These are phyloP conservation scores for Struthio camelus DNA, from an alignment of 2,113 vertebrate genomes.

Conservation along the genomic window DNA sequence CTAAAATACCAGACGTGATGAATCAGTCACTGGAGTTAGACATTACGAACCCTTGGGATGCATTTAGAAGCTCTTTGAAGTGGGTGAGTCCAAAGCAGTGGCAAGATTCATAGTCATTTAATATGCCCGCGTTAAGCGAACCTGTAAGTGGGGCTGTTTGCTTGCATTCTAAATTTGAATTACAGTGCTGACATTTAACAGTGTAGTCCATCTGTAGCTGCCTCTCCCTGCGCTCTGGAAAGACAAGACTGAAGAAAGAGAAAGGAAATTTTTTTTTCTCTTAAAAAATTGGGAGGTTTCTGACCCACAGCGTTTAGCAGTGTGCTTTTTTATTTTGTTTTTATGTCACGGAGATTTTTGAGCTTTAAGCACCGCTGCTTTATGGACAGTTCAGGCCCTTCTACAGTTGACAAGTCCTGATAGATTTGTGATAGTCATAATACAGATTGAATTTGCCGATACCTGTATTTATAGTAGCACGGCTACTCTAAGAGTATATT, in stretches of 20 bases:
- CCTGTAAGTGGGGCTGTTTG: background rate
- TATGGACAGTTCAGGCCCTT: conserved; percentile 1
- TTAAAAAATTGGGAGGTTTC: background rate
- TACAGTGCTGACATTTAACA: conserved; percentile 37
- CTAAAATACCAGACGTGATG: background rate
- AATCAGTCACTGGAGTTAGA: background rate
- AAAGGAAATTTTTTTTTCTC: background rate
- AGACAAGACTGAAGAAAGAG: background rate
- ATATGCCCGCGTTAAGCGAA: background rate
- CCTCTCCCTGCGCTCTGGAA: background rate
- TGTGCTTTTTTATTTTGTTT: conserved; percentile 48
- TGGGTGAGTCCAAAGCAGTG: background rate
- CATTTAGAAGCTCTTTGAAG: background rate
- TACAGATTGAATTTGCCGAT: background rate
- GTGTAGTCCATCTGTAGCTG: background rate
- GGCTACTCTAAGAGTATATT: background rate
- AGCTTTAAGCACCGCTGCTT: conserved; percentile 16
- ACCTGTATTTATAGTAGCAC: background rate
- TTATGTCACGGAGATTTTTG: background rate
- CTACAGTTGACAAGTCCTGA: background rate
- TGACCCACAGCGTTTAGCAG: conserved; percentile 6
- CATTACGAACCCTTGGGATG: background rate
- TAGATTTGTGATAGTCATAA: conserved; percentile 25
- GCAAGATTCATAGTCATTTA: background rate
- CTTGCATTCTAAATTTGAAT: conserved; percentile 6